Evolutionary conservation across 2,113 vertebrate species (phyloP), one percentile per base, ranked within the genome.

Genomic region (Turdus rufiventris): DNA sequence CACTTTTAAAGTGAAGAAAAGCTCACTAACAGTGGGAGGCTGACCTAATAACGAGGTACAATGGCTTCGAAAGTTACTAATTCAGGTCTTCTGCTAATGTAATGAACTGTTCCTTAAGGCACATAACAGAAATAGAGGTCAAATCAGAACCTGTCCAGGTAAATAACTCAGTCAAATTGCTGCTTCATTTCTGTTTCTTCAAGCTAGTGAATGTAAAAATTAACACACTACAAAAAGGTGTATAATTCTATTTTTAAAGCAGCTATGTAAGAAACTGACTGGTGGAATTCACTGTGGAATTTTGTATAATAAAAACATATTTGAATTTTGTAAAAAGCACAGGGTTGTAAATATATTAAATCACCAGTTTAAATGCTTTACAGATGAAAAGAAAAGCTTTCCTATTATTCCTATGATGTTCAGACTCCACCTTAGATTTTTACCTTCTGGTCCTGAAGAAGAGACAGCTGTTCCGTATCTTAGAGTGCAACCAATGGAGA

Each of bases 221-320:
- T 33, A 85, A 50, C 54, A 85, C 90, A 93, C 85, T 89, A 93
- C 84, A 88, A 61, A 78, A 63, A 68, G 29, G 23, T 95, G 58
- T 62, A 70, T 42, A 73, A 68, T 88, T 93, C 45, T 95, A 58
- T 96, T 96, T 96, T 92, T 70, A 66, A 93, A 95, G 50, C 38
- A 42, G 56, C 48, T 89, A 28, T 66, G 34, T 89, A 88, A 89
- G 45, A 85, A 89, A 66, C 38, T 61, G 81, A 33, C 74, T 95
- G 71, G 84, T 82, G 60, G 58, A 72, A 87, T 89, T 75, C 54
- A 8, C 45, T 70, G 84, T 80, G 80, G 66, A 57, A 85, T 93
- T 96, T 97, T 94, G 60, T 94, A 95, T 57, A 93, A 97, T 92
- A 95, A 92, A 93, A 82, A 48, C 7, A 53, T 40, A 83, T 91